Percentiles rank a stretch among this genome's conserved stretches.
Evolutionary conservation across 2,113 vertebrate species (phyloP).

Genomic region (Gracilinanus agilis): DNA sequence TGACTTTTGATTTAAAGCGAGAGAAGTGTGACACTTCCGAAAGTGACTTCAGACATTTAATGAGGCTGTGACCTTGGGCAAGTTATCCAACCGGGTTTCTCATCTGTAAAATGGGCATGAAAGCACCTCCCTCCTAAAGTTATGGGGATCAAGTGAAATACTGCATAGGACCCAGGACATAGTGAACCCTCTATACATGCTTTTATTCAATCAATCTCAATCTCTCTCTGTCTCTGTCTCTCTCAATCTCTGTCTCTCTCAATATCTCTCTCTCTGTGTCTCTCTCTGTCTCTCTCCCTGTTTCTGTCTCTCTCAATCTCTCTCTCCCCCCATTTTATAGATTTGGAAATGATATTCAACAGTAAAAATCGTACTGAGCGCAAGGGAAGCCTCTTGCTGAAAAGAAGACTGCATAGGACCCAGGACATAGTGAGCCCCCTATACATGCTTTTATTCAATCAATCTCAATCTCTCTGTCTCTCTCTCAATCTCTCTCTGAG

Average conservation of each 20-base stretch:
- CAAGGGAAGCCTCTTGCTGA: background rate
- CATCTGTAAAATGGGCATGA: background rate
- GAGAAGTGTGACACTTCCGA: background rate
- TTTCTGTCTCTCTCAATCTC: too few species aligned
- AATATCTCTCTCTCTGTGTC: too few species aligned
- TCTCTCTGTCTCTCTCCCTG: too few species aligned
- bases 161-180: background rate
- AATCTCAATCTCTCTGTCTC: too few species aligned
- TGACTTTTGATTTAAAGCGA: too few species aligned
- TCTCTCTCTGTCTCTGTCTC: too few species aligned
- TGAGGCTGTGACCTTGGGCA: too few species aligned
- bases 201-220: too few species aligned
- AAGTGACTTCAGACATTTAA: background rate
- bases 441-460: background rate
- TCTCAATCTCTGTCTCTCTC: too few species aligned
- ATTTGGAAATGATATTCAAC: background rate
- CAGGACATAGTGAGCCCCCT: too few species aligned
- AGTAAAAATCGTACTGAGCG: background rate
- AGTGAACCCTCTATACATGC: background rate
- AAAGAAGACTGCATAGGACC: background rate
- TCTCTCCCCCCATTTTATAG: background rate
- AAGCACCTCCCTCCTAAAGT: background rate
- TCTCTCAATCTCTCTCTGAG: too few species aligned
- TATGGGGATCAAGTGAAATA: background rate
- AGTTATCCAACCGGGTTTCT: background rate